A percentile compares a stretch with the other conserved stretches of the same genome.
Evolutionary conservation across 2,797 vertebrate genomes (phyloP).

Genomic region (Anolis apletophallus): DNA sequence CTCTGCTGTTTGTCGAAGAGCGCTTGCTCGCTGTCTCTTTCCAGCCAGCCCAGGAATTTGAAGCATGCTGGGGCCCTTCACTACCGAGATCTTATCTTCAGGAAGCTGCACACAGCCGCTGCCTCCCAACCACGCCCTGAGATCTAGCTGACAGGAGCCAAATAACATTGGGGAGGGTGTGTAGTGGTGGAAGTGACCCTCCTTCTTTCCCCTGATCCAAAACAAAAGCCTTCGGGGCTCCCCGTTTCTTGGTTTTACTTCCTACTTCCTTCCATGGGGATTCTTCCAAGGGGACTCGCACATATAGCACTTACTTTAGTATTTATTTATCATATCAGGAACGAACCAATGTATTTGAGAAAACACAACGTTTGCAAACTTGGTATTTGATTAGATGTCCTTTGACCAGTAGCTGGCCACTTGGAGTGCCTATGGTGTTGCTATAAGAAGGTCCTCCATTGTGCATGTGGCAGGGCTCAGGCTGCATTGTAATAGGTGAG

Average conservation of each 20-base stretch:
- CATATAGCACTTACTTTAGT: background rate
- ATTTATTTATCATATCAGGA: no score
- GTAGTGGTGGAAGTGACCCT: background rate
- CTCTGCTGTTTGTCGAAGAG: slow-evolving; percentile 29
- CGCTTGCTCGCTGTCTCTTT: slow-evolving; percentile 6
- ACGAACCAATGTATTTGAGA: no score
- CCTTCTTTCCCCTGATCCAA: background rate
- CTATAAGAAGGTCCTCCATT: no score
- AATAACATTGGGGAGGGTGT: background rate
- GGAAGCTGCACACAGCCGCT: slow-evolving; percentile 26
- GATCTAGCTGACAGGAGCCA: slow-evolving; percentile 24
- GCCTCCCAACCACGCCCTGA: slow-evolving; percentile 41
- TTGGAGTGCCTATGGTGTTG: no score
- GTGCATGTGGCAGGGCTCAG: no score
- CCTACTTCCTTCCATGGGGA: background rate
- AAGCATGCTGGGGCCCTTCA: slow-evolving; percentile 45
- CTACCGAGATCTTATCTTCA: slow-evolving; percentile 42
- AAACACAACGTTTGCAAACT: no score
- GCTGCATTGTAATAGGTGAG: no score
- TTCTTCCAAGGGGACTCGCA: background rate
- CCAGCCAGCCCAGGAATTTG: slow-evolving; percentile 32
- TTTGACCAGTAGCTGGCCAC: no score
- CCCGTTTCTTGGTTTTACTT: background rate
- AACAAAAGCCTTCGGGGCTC: background rate
- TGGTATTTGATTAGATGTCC: no score